Percentiles rank a stretch among this genome's conserved stretches.
Conservation (phyloP, 2,797 vertebrate species). For the Cuniculus paca region DNA sequence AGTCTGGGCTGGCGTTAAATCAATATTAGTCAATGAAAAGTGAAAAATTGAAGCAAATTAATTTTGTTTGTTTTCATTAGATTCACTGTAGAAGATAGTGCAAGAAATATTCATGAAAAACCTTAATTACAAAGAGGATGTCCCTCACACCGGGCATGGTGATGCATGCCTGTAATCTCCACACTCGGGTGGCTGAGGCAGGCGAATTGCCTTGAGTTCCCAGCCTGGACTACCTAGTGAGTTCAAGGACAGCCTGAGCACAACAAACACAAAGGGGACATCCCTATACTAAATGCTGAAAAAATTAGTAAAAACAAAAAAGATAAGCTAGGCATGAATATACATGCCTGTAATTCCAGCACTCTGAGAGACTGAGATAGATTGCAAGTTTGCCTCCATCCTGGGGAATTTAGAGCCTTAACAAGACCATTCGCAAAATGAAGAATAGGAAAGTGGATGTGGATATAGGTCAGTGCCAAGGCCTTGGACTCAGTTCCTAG, state of each 20-base stretch:
- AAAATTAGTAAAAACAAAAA: background rate
- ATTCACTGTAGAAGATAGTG: background rate
- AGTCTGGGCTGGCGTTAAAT: background rate
- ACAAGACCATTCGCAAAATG: background rate
- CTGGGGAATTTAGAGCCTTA: background rate
- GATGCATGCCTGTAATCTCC: background rate
- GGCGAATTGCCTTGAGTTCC: background rate
- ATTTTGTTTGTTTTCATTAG: background rate
- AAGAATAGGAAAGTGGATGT: background rate
- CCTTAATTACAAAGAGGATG: background rate
- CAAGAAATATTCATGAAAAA: slow-evolving; percentile 5
- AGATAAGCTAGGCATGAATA: background rate
- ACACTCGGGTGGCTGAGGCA: background rate
- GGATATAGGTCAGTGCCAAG: background rate
- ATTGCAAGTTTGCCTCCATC: background rate
- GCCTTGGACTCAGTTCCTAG: background rate
- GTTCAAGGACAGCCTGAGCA: background rate
- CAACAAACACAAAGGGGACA: background rate
- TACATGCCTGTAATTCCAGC: background rate
- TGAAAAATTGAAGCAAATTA: slow-evolving; percentile 8
- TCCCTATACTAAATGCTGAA: background rate
- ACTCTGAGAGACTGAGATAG: background rate
- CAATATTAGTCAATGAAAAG: slow-evolving; percentile 13
- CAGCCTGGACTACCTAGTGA: background rate
- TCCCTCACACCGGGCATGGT: background rate